Evolutionary conservation across 2,888 invertebrate species (phyloP).

Genomic region (Gymnosoma rotundatum): DNA sequence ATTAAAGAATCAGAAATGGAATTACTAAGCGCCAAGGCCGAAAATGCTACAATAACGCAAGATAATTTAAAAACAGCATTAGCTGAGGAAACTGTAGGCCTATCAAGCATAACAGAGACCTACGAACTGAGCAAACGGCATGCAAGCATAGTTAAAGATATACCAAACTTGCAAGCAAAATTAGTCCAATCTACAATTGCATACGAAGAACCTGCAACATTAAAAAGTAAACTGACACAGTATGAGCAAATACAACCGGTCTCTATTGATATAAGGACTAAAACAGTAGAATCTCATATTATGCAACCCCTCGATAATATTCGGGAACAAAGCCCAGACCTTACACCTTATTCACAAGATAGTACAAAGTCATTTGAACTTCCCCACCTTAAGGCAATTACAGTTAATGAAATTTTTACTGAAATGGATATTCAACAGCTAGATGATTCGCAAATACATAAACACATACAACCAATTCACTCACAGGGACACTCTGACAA

Average conservation of each 20-base stretch:
- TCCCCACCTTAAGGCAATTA: constrained; percentile 74
- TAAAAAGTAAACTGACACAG: constrained; percentile 9
- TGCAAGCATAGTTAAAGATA: constrained; percentile 71
- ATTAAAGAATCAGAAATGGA: constrained; percentile 36
- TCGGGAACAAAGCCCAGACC: constrained; percentile 73
- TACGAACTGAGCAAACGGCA: constrained; percentile 74
- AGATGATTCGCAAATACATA: constrained; percentile 1
- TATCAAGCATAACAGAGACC: constrained; percentile 75
- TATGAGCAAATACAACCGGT: constrained; percentile 51
- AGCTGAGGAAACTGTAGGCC: constrained; percentile 75
- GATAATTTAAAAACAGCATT: constrained; percentile 72
- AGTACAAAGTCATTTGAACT: constrained; percentile 61
- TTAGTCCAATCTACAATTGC: constrained; percentile 72
- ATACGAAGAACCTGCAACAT: constrained; percentile 73
- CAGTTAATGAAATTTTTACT: constrained; percentile 74
- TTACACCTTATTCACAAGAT: constrained; percentile 68
- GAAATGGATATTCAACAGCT: constrained; percentile 71
- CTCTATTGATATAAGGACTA: constrained; percentile 58
- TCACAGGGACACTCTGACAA: constrained; percentile 67
- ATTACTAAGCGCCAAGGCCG: constrained; percentile 22
- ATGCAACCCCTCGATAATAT: constrained; percentile 75
- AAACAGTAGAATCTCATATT: constrained; percentile 71
- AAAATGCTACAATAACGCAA: constrained; percentile 71
- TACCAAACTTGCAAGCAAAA: constrained; percentile 71
- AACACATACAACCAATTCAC: constrained; percentile 48